phyloP scores from a whole-genome alignment of 2,113 vertebrate species.

The Beaufortia kweichowensis region DNA sequence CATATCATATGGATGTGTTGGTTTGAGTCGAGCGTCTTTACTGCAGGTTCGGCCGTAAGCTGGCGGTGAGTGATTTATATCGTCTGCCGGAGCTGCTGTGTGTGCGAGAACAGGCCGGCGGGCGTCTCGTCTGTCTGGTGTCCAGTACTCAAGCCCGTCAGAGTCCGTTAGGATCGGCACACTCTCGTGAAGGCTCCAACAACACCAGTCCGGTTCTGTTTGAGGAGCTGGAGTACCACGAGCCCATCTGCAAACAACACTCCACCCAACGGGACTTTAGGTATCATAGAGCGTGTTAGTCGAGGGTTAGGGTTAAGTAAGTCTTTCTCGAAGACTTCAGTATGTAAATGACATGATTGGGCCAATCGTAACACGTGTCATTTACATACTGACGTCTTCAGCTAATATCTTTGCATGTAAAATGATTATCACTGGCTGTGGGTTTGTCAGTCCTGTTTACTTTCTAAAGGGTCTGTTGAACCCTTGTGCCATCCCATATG shows the following conservation, averaged over 20 bases:
- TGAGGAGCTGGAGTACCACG: constrained; percentile 95
- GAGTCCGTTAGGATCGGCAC: constrained; percentile 90
- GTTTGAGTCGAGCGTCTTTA: not conserved
- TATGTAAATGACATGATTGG: too few species aligned
- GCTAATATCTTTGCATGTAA: too few species aligned
- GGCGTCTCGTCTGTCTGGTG: constrained; percentile 87
- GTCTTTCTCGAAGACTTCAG: too few species aligned
- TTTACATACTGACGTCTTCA: too few species aligned
- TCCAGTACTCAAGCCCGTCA: constrained; percentile 86
- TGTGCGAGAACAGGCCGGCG: constrained; percentile 87
- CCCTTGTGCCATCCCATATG: too few species aligned
- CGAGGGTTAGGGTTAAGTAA: too few species aligned
- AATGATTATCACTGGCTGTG: too few species aligned
- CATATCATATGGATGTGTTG: too few species aligned
- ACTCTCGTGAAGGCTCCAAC: constrained; percentile 85
- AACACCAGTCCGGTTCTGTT: constrained; percentile 93
- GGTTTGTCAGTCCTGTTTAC: too few species aligned
- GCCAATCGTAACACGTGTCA: too few species aligned
- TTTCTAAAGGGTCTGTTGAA: too few species aligned
- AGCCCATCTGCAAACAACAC: constrained; percentile 90
- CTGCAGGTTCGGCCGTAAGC: constrained; percentile 84
- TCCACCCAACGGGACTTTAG: constrained; percentile 83
- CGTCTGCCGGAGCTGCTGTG: constrained; percentile 85
- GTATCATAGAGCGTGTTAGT: constrained; percentile 60
- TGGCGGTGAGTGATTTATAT: constrained; percentile 85